These are phyloP conservation scores for Paedocypris micromegethes DNA, from an alignment of 2,797 vertebrate species.

Conservation along the genomic window DNA sequence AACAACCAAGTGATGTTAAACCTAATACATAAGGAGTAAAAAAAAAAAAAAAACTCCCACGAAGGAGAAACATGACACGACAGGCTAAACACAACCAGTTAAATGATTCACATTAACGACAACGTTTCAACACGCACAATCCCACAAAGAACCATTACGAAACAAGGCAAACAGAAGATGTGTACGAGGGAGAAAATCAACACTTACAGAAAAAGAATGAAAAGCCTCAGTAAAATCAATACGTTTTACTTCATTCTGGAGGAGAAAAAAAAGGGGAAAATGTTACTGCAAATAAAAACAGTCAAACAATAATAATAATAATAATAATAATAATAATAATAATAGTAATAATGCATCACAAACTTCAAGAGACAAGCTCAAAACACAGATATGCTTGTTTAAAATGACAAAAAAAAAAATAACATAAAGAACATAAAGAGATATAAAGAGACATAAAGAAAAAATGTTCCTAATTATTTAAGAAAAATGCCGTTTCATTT, in stretches of 20 bases:
- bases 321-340: slow-evolving; percentile 52
- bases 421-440: too few species aligned
- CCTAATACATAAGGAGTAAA: slow-evolving; percentile 6
- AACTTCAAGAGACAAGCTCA: too few species aligned
- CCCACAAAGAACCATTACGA: slow-evolving; percentile 1
- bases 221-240: slow-evolving; percentile 85
- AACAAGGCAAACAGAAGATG: slow-evolving; percentile 59
- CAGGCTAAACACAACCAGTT: too few species aligned
- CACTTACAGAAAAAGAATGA: slow-evolving; percentile 85
- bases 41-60: neutral
- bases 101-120: slow-evolving; percentile 20
- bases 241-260: slow-evolving; percentile 84
- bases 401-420: too few species aligned
- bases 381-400: too few species aligned
- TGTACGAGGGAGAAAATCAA: slow-evolving; percentile 64
- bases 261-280: slow-evolving; percentile 67
- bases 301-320: slow-evolving; percentile 53
- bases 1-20: slow-evolving; percentile 3
- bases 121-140: neutral
- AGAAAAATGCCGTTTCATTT: too few species aligned
- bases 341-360: slow-evolving; percentile 36
- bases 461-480: too few species aligned
- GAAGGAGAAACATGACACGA: slow-evolving; percentile 8
- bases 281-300: slow-evolving; percentile 64
- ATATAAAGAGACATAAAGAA: too few species aligned